These are phyloP conservation scores for Polymixis flavicincta DNA, from an alignment of 2,888 invertebrate species.

Conservation along the genomic window DNA sequence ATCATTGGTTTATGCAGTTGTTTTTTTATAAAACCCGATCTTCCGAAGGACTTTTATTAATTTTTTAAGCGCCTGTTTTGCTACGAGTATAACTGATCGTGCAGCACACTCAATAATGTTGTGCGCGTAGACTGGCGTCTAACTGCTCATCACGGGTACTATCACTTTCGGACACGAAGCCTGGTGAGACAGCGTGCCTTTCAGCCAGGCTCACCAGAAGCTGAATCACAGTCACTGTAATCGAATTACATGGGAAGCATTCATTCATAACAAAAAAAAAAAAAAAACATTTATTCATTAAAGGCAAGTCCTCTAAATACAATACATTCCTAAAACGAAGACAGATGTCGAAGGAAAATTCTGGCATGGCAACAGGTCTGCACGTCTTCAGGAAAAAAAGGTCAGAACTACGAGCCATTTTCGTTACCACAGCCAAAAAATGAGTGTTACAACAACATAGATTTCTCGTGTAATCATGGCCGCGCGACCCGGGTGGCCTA, in stretches of 20 bases:
- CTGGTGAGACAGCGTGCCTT: too few species aligned
- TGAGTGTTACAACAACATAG: conserved; percentile 51
- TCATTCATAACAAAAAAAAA: background rate
- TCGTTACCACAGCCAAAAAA: conserved; percentile 38
- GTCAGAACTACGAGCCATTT: conserved; percentile 28
- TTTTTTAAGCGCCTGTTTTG: too few species aligned
- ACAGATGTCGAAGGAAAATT: background rate
- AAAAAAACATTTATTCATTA: too few species aligned
- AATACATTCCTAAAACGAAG: background rate
- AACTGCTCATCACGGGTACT: too few species aligned
- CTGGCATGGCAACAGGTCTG: conserved; percentile 38
- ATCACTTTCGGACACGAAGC: too few species aligned
- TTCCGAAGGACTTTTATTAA: too few species aligned
- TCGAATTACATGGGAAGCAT: background rate
- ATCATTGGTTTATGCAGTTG: too few species aligned
- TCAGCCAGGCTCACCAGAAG: too few species aligned
- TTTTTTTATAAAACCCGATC: too few species aligned
- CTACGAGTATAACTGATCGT: too few species aligned
- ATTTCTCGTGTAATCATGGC: conserved; percentile 64
- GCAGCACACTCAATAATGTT: too few species aligned
- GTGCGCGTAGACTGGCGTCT: too few species aligned
- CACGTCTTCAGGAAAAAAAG: conserved; percentile 25
- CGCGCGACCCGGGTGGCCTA: conserved; percentile 59
- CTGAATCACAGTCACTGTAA: background rate
- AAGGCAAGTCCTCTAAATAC: background rate